Conservation (phyloP, 2,888 invertebrate species). For the Chalcosyrphus nemorum region DNA sequence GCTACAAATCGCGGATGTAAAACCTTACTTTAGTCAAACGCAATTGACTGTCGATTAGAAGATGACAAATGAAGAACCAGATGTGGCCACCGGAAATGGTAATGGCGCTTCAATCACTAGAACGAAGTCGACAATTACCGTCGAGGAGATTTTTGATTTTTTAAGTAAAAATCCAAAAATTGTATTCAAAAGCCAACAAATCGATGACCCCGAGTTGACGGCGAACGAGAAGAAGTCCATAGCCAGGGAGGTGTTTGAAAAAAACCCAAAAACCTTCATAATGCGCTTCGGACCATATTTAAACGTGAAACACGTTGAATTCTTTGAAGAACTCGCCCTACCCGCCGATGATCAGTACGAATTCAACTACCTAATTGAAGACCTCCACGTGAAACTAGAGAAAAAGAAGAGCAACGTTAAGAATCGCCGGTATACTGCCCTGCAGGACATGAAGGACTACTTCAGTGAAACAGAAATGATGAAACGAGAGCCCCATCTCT, state of each 20-base stretch:
- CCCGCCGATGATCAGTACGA: constrained; percentile 82
- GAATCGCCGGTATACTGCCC: constrained; percentile 92
- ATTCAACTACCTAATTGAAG: constrained; percentile 85
- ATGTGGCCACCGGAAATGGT: constrained; percentile 19
- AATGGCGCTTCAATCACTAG: constrained; percentile 24
- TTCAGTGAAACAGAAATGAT: constrained; percentile 97
- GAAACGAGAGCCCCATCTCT: constrained; percentile 93
- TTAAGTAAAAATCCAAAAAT: constrained; percentile 77
- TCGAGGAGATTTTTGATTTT: constrained; percentile 76
- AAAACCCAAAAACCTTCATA: constrained; percentile 88
- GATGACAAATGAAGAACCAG: constrained; percentile 67
- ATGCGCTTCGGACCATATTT: constrained; percentile 90
- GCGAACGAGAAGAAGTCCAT: constrained; percentile 87
- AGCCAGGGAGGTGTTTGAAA: constrained; percentile 85
- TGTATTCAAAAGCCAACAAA: constrained; percentile 92
- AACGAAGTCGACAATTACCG: constrained; percentile 29
- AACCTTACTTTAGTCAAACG: neutral
- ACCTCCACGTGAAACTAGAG: constrained; percentile 84
- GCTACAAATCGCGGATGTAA: neutral
- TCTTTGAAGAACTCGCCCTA: constrained; percentile 84
- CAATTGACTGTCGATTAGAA: constrained; percentile 9
- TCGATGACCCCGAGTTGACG: constrained; percentile 89
- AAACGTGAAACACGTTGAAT: constrained; percentile 86
- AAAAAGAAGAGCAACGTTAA: constrained; percentile 85
- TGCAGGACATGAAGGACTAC: constrained; percentile 87